Percentiles rank a stretch among this genome's conserved stretches.
Conservation (phyloP, 2,888 invertebrate genomes). For the Apodemia zela region DNA sequence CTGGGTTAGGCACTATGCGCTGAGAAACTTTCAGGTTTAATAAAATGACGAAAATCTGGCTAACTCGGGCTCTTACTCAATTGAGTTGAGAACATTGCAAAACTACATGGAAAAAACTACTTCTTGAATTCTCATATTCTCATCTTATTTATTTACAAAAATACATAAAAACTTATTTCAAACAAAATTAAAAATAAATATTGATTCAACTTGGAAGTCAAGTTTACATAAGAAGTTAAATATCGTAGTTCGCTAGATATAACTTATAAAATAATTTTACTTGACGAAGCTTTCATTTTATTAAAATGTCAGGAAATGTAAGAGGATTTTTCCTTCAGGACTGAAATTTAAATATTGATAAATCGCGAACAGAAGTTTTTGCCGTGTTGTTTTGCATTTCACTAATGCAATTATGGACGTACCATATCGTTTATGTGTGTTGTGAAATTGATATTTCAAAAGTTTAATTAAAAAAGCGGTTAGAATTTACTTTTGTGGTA, state of each 20-base stretch:
- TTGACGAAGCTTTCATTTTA: not conserved
- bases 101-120: too few relatives aligned
- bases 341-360: constrained; percentile 15
- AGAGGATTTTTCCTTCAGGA: not conserved
- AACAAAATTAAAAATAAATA: not conserved
- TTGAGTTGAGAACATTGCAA: too few relatives aligned
- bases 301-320: not conserved
- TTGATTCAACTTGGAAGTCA: not conserved
- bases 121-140: too few relatives aligned
- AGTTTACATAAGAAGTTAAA: not conserved
- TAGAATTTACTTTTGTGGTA: too few relatives aligned
- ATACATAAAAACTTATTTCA: too few relatives aligned
- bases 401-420: not conserved
- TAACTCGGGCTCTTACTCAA: too few relatives aligned
- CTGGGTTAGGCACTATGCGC: too few relatives aligned
- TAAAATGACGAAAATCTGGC: too few relatives aligned
- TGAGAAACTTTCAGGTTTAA: too few relatives aligned
- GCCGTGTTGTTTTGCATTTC: not conserved
- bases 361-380: not conserved
- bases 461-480: too few relatives aligned
- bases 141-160: too few relatives aligned
- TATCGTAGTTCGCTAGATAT: not conserved
- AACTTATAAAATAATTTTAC: not conserved
- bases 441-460: too few relatives aligned
- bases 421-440: not conserved